Evolutionary conservation across 2,888 invertebrate species (phyloP), one percentile per base, ranked within the genome.

Genomic region (Zootermopsis nevadensis): DNA sequence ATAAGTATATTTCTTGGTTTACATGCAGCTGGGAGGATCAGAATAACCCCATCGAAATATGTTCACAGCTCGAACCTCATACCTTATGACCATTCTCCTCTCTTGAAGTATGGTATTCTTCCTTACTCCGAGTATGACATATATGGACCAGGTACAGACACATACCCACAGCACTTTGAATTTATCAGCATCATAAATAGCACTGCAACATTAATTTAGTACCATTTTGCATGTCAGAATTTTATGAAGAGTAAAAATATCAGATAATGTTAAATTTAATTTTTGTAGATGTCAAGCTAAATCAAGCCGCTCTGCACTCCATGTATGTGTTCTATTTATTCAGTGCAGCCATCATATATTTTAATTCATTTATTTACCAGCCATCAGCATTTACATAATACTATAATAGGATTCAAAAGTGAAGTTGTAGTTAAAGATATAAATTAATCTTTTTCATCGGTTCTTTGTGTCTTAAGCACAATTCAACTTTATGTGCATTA

Each of bases 101-200:
- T 89, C 83, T 87, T 92, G 88, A 92, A 90, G 89, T 92, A 91
- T 87, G 93, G 93, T 86, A 89, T 91, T 38, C 90, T 92, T 87
- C 92, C 92, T 33, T 92, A 92, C 83, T 91, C 92, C 86, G 92
- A 91, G 88, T 90, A 91, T 83, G 92, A 92, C 86, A 91, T 92
- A 87, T 91, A 91, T 87, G 92, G 92, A 86, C 88, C 92, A 92
- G 93, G 93, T 93, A 91, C 60, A 60, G 12, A 6, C 27, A n/a
- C 60, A 27, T 27, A 60, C 4, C 19, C 15, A 48, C 48, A 48
- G 48, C 48, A 80, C 33, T n/a, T 55, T 55, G 55, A 2, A 55
- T 2, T 22, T 55, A 24, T 55, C 22, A 55, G 55, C 6, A n/a
- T 55, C 22, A 3, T 22, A n/a, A 55, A 27, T 60, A 60, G 60